phyloP scores from a whole-genome alignment of 2,113 vertebrate genomes.

The Protobothrops mucrosquamatus region DNA sequence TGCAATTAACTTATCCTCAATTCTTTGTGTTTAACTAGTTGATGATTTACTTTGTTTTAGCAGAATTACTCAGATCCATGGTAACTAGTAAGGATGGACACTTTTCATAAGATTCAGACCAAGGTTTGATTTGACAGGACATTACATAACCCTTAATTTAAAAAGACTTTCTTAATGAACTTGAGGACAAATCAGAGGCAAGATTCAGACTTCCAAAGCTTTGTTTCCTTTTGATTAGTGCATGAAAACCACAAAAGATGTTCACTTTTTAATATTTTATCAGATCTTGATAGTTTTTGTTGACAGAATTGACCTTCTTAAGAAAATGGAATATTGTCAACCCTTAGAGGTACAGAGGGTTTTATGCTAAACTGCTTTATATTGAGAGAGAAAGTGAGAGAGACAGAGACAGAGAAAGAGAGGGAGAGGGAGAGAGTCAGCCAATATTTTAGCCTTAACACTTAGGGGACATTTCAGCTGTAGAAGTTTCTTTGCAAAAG shows the following conservation, averaged over 20 bases:
- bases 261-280: neutral
- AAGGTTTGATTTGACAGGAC: neutral
- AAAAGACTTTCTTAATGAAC: neutral
- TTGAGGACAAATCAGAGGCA: neutral
- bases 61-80: neutral
- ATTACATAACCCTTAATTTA: neutral
- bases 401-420: too few species aligned
- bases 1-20: neutral
- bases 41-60: conserved; percentile 3
- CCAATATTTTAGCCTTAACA: neutral
- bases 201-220: neutral
- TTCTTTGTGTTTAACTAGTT: conserved; percentile 12
- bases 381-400: neutral
- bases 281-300: neutral
- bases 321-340: neutral
- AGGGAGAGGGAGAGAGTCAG: neutral
- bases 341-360: neutral
- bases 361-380: neutral
- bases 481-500: too few species aligned
- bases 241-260: neutral
- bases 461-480: neutral
- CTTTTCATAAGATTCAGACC: neutral
- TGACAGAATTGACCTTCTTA: neutral
- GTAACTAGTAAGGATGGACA: neutral
- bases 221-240: neutral